Evolutionary conservation across 2,113 vertebrate genomes (phyloP), one percentile per base, ranked within the genome.

Genomic region (Microcebus jonahi): DNA sequence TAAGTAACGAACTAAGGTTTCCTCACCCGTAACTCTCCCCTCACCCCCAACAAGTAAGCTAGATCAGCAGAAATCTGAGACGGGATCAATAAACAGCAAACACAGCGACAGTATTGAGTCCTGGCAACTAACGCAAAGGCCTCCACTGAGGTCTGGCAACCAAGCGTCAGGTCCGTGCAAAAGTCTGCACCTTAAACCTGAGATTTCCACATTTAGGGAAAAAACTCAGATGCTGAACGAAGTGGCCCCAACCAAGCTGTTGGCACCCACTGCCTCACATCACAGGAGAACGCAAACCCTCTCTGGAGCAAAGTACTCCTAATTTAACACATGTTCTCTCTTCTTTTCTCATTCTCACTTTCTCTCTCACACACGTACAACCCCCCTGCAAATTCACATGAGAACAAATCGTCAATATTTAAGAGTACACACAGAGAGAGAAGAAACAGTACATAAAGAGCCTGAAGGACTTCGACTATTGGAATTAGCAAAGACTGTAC

Each of bases 21-120:
- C 42, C 5, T 21, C 2, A 42, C 14, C 12, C 2, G 29, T 15
- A 10, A 8, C 13, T 15, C 45, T 55, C 3, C 5, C 8, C 6
- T 27, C 61, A 13, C 39, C 55, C 39, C 8, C 50, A 89, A 36
- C 15, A 84, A 76, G 36, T 23, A 73, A 67, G 25, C 9, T 34
- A 84, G 87, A 7, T 27, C 6, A 75, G 15, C 25, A 86, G 85
- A 85, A 81, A 81, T 63, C 15, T 63, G 34, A 92, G 65, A 36
- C 73, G 18, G 8, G 20, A 83, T 14, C 2, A 17, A 61, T 48
- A 5, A 92, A 65, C 5, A 73, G 36, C 83, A 42, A 77, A 55
- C 14, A 67, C 4, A 29, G 20, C 45, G 36, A 42, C 21, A 63
- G 55, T 23, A 3, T 0, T 18, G 45, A 91, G 50, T 75, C 48